Percentiles rank a stretch among this genome's conserved stretches.
Conservation (phyloP, 2,888 invertebrate genomes). For the Diachrysia chrysitis region DNA sequence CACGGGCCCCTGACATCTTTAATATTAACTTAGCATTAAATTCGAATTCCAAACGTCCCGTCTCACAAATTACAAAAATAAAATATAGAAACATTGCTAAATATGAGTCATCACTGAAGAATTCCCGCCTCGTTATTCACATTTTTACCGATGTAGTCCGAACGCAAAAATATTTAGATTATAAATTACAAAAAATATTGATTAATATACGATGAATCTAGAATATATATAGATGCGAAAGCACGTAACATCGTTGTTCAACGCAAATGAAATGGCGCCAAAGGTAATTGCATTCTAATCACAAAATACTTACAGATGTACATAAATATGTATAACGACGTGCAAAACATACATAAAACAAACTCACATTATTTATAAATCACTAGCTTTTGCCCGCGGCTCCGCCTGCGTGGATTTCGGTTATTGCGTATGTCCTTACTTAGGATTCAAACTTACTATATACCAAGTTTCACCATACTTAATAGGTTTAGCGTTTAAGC, state of each 20-base stretch:
- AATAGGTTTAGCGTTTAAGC: too few species aligned
- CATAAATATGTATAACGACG: conserved; percentile 57
- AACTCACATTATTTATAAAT: conserved; percentile 60
- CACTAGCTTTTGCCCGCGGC: too few species aligned
- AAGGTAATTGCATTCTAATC: conserved; percentile 58
- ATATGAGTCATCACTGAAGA: conserved; percentile 30
- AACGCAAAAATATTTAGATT: conserved; percentile 37
- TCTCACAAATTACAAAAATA: not conserved
- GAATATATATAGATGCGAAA: too few species aligned
- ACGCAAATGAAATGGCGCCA: conserved; percentile 54
- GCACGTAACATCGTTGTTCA: conserved; percentile 31
- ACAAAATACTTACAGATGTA: conserved; percentile 57
- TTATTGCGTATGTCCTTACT: too few species aligned
- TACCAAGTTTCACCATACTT: too few species aligned
- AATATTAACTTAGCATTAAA: conserved; percentile 54
- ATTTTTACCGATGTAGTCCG: conserved; percentile 23
- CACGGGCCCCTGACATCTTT: conserved; percentile 68
- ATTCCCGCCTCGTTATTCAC: conserved; percentile 21
- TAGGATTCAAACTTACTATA: too few species aligned
- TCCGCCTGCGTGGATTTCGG: too few species aligned
- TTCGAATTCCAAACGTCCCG: not conserved
- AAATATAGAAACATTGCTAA: conserved; percentile 22
- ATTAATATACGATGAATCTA: conserved; percentile 30
- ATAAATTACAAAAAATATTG: conserved; percentile 21
- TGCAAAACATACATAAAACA: conserved; percentile 48